Evolutionary conservation across 2,888 invertebrate species (phyloP), one percentile per base, ranked within the genome.

Genomic region (Parochlus steinenii): DNA sequence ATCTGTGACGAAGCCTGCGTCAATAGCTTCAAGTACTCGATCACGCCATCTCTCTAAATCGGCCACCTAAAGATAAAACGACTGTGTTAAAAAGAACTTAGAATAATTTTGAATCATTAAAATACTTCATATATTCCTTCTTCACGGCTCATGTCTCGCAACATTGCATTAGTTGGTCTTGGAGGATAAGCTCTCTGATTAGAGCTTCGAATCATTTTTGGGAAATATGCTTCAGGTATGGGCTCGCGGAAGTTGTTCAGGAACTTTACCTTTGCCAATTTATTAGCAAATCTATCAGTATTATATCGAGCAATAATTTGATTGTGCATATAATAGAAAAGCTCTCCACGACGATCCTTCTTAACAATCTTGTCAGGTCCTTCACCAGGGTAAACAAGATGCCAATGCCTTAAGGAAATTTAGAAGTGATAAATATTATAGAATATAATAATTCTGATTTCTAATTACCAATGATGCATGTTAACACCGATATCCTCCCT

Each of bases 391-490:
- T 78, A 81, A 0, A 81, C 77, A 40, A 82, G 63, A 62, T 82
- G 82, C 81, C n/a, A n/a, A n/a, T n/a, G n/a, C n/a, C n/a, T n/a
- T n/a, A n/a, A n/a, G n/a, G n/a, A n/a, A n/a, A n/a, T n/a, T n/a
- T 80, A 81, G n/a, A n/a, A 67, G 40, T 67, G 66, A 46, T 65
- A 65, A 67, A 45, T 27, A 7, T 26, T 3, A 3, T 12, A 26
- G 12, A 6, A 26, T 14, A 12, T 14, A 14, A 7, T 26, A 14
- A 5, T n/a, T 26, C 26, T 7, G 14, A n/a, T n/a, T n/a, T n/a
- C n/a, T n/a, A n/a, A n/a, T n/a, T n/a, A n/a, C 85, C 86, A 87
- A 53, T 87, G 86, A 54, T 86, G 86, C 33, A 82, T 71, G 58
- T 86, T 86, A 45, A 86, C 65, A 43, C 82, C 83, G 40, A 83